Percentiles rank a stretch among this genome's conserved stretches.
Conservation (phyloP, 2,888 invertebrate species). For the Deilephila porcellus region DNA sequence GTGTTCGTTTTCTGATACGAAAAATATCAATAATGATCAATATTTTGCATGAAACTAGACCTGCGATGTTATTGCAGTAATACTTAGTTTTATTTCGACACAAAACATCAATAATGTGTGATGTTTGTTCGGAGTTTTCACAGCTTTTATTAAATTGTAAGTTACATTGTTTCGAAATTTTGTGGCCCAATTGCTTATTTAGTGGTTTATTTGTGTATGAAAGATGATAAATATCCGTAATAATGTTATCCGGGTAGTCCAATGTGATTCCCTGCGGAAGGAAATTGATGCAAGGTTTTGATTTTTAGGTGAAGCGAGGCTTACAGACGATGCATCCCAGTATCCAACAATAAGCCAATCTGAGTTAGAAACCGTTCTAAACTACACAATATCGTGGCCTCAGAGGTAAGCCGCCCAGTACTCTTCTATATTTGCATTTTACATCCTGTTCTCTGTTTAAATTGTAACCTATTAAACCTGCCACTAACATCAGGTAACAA, state of each 20-base stretch:
- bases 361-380: slow-evolving; percentile 92
- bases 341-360: slow-evolving; percentile 89
- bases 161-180: slow-evolving; percentile 81
- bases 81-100: slow-evolving; percentile 68
- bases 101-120: slow-evolving; percentile 90
- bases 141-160: slow-evolving; percentile 91
- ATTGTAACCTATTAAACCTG: slow-evolving; percentile 33
- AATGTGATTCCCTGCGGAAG: slow-evolving; percentile 30
- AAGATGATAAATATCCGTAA: slow-evolving; percentile 37
- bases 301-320: slow-evolving; percentile 91
- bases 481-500: slow-evolving; percentile 30
- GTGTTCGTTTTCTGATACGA: slow-evolving; percentile 80
- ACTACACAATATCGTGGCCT: slow-evolving; percentile 95
- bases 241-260: slow-evolving; percentile 31
- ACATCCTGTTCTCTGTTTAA: background rate
- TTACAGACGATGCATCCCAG: slow-evolving; percentile 91
- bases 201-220: slow-evolving; percentile 44
- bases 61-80: slow-evolving; percentile 77
- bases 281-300: slow-evolving; percentile 31
- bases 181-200: slow-evolving; percentile 56
- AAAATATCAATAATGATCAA: slow-evolving; percentile 82
- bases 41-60: slow-evolving; percentile 65
- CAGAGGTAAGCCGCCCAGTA: slow-evolving; percentile 87
- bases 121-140: slow-evolving; percentile 97
- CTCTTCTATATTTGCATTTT: background rate